A percentile compares a stretch with the other conserved stretches of the same genome.
phyloP scores from a whole-genome alignment of 2,113 vertebrate genomes.

The Leucopsar rothschildi region DNA sequence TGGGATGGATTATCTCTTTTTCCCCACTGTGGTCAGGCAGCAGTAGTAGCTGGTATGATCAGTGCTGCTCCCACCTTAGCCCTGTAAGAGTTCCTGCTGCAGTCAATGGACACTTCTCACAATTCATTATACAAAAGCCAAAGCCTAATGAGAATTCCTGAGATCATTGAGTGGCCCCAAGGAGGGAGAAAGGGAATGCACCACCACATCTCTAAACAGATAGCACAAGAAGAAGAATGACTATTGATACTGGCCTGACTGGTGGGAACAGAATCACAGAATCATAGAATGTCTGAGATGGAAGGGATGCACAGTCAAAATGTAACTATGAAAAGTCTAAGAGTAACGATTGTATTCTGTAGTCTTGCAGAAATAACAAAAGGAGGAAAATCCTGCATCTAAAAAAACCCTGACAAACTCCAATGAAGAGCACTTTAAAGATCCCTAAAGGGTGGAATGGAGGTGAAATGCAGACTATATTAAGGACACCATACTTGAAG shows the following conservation, averaged over 20 bases:
- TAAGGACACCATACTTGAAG: neutral
- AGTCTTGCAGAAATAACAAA: neutral
- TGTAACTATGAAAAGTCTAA: neutral
- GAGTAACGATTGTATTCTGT: neutral
- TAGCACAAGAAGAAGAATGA: neutral
- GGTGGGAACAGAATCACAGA: neutral
- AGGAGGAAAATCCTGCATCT: neutral
- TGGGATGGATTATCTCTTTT: neutral
- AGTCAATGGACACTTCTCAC: neutral
- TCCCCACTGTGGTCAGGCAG: neutral
- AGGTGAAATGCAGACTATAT: neutral
- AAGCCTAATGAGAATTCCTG: neutral
- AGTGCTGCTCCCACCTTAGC: neutral
- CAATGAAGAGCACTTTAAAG: neutral
- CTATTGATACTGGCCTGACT: neutral
- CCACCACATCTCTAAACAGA: neutral
- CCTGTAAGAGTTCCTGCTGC: neutral
- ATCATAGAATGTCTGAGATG: neutral
- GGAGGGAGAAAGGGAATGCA: neutral
- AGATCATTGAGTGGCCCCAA: accelerated
- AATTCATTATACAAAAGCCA: neutral
- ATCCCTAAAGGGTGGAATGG: neutral
- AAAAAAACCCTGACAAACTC: neutral
- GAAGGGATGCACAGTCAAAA: neutral
- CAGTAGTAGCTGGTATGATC: neutral